Evolutionary conservation across 2,113 vertebrate species (phyloP).

Genomic region (Potamarius usumacintae): DNA sequence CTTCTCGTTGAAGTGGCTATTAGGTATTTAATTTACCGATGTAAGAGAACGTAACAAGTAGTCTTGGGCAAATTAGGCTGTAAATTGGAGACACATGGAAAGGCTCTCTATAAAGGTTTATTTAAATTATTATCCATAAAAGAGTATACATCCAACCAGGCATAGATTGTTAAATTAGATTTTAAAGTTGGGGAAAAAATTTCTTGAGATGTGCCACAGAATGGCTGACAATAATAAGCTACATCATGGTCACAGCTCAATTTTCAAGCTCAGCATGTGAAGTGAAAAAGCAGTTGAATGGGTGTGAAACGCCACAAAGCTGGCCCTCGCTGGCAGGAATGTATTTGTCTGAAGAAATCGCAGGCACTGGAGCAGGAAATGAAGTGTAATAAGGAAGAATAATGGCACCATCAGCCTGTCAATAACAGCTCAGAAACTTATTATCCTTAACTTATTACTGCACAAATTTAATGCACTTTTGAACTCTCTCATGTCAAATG

Average conservation of each 20-base stretch:
- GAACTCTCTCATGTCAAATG: neutral
- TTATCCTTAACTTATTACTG: slow-evolving; percentile 16
- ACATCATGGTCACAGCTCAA: slow-evolving; percentile 5
- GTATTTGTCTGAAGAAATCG: slow-evolving; percentile 44
- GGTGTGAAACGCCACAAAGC: slow-evolving; percentile 15
- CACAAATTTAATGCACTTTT: slow-evolving; percentile 11
- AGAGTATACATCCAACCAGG: too few species aligned
- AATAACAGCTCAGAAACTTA: slow-evolving; percentile 22
- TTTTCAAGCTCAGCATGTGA: neutral
- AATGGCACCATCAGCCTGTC: slow-evolving; percentile 20
- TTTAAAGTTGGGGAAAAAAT: neutral
- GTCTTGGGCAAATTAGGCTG: too few species aligned
- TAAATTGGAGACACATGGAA: neutral
- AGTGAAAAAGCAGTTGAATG: slow-evolving; percentile 11
- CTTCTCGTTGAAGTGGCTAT: neutral
- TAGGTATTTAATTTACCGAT: neutral
- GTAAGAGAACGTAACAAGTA: neutral
- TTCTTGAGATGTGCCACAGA: neutral
- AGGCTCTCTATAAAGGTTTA: neutral
- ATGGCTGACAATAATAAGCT: neutral
- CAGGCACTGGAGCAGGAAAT: slow-evolving; percentile 46
- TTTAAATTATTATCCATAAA: neutral
- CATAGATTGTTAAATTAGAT: neutral
- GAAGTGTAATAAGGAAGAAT: slow-evolving; percentile 34
- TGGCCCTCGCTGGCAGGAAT: slow-evolving; percentile 4